phyloP scores from a whole-genome alignment of 2,797 vertebrate species.

The Sebastes jordani region DNA sequence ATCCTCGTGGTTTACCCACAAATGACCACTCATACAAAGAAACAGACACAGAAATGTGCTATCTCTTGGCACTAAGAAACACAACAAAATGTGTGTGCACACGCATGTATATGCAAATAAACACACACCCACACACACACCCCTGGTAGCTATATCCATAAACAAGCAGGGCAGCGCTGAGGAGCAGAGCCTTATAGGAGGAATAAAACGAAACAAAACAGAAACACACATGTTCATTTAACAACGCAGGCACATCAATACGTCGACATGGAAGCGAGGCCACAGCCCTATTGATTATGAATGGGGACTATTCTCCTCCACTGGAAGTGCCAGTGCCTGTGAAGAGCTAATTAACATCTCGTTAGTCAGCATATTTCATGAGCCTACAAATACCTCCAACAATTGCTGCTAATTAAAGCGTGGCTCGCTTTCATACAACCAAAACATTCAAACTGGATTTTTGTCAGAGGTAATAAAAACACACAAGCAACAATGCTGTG shows the following conservation, averaged over 20 bases:
- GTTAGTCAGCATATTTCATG: constrained; percentile 59
- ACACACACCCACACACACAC: constrained; percentile 17
- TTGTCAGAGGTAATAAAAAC: constrained; percentile 11
- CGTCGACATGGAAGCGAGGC: constrained; percentile 21
- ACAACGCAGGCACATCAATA: constrained; percentile 53
- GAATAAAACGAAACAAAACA: constrained; percentile 12
- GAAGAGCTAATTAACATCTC: constrained; percentile 33
- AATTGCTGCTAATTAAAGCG: constrained; percentile 24
- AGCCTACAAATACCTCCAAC: constrained; percentile 12
- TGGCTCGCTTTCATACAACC: neutral
- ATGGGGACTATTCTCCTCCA: constrained; percentile 15
- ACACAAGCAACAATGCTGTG: neutral
- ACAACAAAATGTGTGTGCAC: neutral
- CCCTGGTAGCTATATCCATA: neutral
- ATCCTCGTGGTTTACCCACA: constrained; percentile 32
- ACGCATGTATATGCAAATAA: constrained; percentile 30
- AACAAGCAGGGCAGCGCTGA: neutral
- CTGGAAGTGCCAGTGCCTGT: neutral
- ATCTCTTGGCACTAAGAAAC: constrained; percentile 14
- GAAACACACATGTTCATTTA: constrained; percentile 52
- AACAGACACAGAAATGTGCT: constrained; percentile 17
- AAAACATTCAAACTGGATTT: neutral
- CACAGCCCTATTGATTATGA: constrained; percentile 41
- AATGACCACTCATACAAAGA: constrained; percentile 28
- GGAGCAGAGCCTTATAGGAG: neutral